phyloP scores from a whole-genome alignment of 2,797 vertebrate species.

The Melopsittacus undulatus region DNA sequence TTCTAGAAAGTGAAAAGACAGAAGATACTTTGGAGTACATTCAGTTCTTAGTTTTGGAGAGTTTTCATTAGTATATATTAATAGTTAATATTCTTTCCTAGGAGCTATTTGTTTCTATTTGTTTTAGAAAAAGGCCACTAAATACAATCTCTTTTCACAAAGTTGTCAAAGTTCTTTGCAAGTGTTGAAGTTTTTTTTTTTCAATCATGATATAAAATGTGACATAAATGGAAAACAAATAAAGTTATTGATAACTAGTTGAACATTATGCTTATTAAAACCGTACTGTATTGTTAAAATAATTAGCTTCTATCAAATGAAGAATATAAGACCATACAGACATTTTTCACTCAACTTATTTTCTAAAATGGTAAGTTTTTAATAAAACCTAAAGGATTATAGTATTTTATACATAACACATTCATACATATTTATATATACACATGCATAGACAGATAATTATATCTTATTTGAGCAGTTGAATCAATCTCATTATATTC shows the following conservation, averaged over 20 bases:
- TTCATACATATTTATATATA: neutral
- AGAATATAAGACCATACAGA: neutral
- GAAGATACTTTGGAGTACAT: neutral
- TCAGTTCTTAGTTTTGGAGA: neutral
- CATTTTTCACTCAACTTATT: neutral
- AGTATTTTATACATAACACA: neutral
- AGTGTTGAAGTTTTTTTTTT: neutral
- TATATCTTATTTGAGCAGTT: neutral
- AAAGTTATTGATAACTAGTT: neutral
- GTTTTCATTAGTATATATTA: neutral
- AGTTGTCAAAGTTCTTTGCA: neutral
- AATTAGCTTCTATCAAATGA: neutral
- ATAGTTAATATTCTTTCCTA: neutral
- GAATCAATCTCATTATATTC: neutral
- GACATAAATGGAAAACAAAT: neutral
- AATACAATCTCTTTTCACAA: neutral
- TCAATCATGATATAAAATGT: neutral
- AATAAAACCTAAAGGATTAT: neutral
- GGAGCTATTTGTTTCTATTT: neutral
- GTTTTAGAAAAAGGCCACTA: neutral
- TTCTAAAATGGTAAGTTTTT: neutral
- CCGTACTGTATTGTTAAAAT: neutral
- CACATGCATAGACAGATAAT: neutral
- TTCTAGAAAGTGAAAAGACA: neutral
- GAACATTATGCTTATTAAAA: neutral